A percentile compares a stretch with the other conserved stretches of the same genome.
These are phyloP conservation scores for Malthinus flaveolus DNA, from an alignment of 2,888 invertebrate species.

Conservation along the genomic window DNA sequence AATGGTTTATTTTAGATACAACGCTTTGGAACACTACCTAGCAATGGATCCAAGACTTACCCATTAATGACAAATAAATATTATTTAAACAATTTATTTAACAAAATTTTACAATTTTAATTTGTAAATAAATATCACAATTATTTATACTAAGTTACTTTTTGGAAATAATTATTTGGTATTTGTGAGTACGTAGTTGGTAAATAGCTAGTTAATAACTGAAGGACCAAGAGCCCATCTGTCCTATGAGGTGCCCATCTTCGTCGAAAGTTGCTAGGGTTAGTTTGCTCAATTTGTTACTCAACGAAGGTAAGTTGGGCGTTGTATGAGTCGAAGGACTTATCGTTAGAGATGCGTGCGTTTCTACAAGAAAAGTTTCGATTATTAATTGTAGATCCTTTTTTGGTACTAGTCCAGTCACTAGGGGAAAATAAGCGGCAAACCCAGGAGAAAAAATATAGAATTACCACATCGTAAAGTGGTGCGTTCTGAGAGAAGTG, in stretches of 20 bases:
- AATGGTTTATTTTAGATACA: slow-evolving; percentile 44
- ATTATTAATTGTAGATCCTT: slow-evolving; percentile 9
- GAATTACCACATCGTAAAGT: too few species aligned
- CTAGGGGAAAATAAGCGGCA: too few species aligned
- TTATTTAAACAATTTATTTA: neutral
- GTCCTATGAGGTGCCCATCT: slow-evolving; percentile 82
- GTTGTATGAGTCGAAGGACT: slow-evolving; percentile 50
- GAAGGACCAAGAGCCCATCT: slow-evolving; percentile 84
- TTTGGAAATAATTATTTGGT: neutral
- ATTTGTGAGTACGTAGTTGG: neutral
- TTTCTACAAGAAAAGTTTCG: slow-evolving; percentile 46
- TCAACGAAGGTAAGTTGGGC: slow-evolving; percentile 64
- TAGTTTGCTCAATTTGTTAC: slow-evolving; percentile 83
- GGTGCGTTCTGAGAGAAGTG: too few species aligned
- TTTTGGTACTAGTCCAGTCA: too few species aligned
- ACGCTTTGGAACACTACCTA: slow-evolving; percentile 44
- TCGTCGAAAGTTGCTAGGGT: slow-evolving; percentile 90
- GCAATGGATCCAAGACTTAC: slow-evolving; percentile 31
- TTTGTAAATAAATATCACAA: neutral
- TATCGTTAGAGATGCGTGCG: slow-evolving; percentile 52
- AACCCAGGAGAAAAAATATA: too few species aligned
- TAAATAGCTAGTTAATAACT: slow-evolving; percentile 49
- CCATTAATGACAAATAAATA: neutral
- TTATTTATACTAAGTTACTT: neutral
- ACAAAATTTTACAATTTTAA: neutral